These are phyloP conservation scores for Holothuria glaberrima DNA, from an alignment of 35 echinoderm and acorn worm species.

Conservation along the genomic window DNA sequence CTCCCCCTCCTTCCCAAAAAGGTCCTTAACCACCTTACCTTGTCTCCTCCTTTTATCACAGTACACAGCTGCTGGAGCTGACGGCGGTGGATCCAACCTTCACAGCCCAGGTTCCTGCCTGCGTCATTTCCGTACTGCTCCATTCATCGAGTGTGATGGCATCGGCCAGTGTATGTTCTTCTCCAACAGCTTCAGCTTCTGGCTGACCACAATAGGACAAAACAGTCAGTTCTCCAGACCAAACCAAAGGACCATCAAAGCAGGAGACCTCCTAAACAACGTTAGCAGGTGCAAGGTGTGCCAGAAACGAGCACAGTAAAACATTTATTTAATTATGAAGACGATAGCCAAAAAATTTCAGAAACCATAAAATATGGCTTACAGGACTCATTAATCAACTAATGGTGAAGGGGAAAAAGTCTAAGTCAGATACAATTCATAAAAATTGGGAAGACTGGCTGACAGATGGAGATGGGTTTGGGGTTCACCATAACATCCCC, in stretches of 20 bases:
- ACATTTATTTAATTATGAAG: too few species aligned
- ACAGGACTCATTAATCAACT: too few species aligned
- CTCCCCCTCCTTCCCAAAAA: too few species aligned
- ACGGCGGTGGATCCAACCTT: slow-evolving; percentile 85
- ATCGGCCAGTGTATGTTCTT: slow-evolving; percentile 91
- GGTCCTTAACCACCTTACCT: too few species aligned
- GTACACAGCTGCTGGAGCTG: slow-evolving; percentile 90
- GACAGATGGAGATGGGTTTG: too few species aligned
- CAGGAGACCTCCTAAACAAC: slow-evolving; percentile 61
- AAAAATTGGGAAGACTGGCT: too few species aligned
- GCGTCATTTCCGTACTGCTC: slow-evolving; percentile 88
- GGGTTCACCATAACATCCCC: too few species aligned
- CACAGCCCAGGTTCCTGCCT: slow-evolving; percentile 91
- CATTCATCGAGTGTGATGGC: slow-evolving; percentile 99
- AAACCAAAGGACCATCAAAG: slow-evolving; percentile 67
- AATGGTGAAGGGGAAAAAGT: too few species aligned
- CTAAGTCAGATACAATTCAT: too few species aligned
- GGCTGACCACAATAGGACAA: slow-evolving; percentile 73
- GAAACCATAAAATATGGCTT: too few species aligned
- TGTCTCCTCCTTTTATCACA: too few species aligned
- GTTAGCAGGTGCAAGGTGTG: slow-evolving; percentile 94
- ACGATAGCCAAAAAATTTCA: too few species aligned
- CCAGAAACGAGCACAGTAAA: slow-evolving; percentile 44
- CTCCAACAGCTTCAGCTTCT: slow-evolving; percentile 94
- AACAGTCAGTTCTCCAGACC: slow-evolving; percentile 70